Evolutionary conservation across 2,113 vertebrate genomes (phyloP).

Genomic region (Haliaeetus leucogaster): DNA sequence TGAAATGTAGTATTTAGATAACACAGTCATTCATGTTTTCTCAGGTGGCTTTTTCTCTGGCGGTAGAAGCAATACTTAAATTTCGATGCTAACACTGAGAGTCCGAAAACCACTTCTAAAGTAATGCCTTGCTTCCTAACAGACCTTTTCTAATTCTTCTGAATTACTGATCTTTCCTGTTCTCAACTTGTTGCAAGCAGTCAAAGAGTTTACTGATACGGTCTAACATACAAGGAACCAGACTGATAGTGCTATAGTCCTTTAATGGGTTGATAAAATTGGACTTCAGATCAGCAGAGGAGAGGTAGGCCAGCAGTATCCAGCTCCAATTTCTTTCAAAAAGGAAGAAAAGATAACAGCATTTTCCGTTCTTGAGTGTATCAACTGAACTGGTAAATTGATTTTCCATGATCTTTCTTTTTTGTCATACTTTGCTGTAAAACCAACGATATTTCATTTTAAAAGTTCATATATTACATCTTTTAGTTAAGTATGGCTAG

Average conservation of each 20-base stretch:
- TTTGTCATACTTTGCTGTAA: background rate
- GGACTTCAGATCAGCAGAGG: conserved; percentile 40
- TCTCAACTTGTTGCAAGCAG: conserved; percentile 31
- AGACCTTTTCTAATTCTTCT: conserved; percentile 45
- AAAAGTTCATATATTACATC: background rate
- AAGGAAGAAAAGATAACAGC: conserved; percentile 28
- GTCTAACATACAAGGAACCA: conserved; percentile 42
- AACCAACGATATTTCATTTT: background rate
- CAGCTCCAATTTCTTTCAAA: background rate
- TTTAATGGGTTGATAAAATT: conserved; percentile 50
- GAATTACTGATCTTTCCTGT: conserved; percentile 39
- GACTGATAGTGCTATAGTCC: conserved; percentile 29
- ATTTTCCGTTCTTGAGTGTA: background rate
- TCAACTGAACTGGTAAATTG: conserved; percentile 51
- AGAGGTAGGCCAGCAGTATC: conserved; percentile 42
- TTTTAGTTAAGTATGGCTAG: background rate
- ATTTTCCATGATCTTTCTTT: conserved; percentile 4
- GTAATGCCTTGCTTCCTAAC: conserved; percentile 44
- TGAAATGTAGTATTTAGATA: background rate
- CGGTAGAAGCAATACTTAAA: background rate
- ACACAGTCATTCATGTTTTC: conserved; percentile 3
- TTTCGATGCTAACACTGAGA: background rate
- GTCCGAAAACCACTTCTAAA: background rate
- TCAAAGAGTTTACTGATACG: background rate
- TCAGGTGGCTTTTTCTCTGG: conserved; percentile 29